Base-by-base conservation (phyloP, 2,113 vertebrate genomes). In the Aix galericulata region DNA sequence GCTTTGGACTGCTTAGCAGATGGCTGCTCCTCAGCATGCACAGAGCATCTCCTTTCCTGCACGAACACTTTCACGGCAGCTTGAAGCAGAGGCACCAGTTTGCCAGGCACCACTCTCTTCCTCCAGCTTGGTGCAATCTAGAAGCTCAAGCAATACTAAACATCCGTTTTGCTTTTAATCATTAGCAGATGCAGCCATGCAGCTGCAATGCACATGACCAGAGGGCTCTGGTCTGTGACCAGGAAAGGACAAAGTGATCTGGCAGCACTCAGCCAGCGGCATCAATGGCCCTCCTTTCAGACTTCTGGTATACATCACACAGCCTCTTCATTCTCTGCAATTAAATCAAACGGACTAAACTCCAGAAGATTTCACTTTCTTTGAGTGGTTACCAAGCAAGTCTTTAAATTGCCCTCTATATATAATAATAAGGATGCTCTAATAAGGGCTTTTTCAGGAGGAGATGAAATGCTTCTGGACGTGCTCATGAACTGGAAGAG, bases 261-360 rank as follows among this genome's bases (percentile, higher is more conserved):
- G 1, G 9, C 8, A 36, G 69, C 36, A 64, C 20, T 29, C 44
- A 74, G 17, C 4, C 18, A 64, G n/a, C 0, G 2, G 11, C 55
- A 74, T 31, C 0, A 0, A 20, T 4, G 7, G 7, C 2, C 32
- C 8, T 53, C 44, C 64, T 72, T 15, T 15, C 12, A 27, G 76
- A 58, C 73, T 50, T 42, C 0, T 0, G 46, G 22, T 5, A 17
- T 14, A 4, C 2, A 0, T 5, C 11, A 46, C 20, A 17, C 6
- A 48, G 75, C 6, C 4, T 29, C 7, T 16, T 36, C 13, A 1
- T 34, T 76, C 22, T 11, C 4, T 2, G 23, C 4, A 38, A 38
- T 3, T 15, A 80, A 31, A 3, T 4, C 13, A 8, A 44, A 38
- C 17, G 31, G 25, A 15, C 42, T 17, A 48, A 36, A n/a, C 44